These are phyloP conservation scores for Syngnathus floridae DNA, from an alignment of 2,113 vertebrate genomes.

Conservation along the genomic window DNA sequence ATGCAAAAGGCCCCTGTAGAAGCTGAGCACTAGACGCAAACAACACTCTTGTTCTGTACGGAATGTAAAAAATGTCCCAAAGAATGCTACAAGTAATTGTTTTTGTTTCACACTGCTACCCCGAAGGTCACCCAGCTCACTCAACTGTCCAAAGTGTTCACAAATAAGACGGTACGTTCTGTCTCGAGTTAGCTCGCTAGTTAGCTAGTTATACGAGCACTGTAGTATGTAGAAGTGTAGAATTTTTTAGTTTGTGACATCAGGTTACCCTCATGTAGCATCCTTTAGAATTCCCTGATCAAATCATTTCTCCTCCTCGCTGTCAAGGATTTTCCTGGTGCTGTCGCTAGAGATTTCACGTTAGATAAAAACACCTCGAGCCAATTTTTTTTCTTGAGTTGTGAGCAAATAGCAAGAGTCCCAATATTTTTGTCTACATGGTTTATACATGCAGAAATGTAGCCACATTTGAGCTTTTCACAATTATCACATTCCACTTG, in stretches of 20 bases:
- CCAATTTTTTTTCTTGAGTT: too few species aligned
- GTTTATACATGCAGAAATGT: too few species aligned
- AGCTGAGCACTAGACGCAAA: slow-evolving; percentile 5
- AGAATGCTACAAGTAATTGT: slow-evolving; percentile 12
- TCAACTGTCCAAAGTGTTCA: slow-evolving; percentile 58
- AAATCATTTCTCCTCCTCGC: neutral
- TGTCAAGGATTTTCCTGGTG: neutral
- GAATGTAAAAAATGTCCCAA: neutral
- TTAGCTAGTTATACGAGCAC: neutral
- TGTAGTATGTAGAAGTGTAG: neutral
- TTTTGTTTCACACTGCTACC: slow-evolving; percentile 34
- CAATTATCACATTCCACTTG: neutral
- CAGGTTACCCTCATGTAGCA: neutral
- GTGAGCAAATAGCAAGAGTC: too few species aligned
- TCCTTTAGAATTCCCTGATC: neutral
- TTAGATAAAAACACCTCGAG: too few species aligned
- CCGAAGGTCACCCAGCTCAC: slow-evolving; percentile 49
- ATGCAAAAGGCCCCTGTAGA: slow-evolving; percentile 25
- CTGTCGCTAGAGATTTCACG: too few species aligned
- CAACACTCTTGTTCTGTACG: neutral
- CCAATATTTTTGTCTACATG: too few species aligned
- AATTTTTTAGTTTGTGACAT: slow-evolving; percentile 2
- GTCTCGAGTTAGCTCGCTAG: slow-evolving; percentile 7
- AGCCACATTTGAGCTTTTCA: neutral
- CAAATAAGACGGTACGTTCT: slow-evolving; percentile 55